phyloP scores from a whole-genome alignment of 2,888 invertebrate genomes.

The Vanessa cardui region DNA sequence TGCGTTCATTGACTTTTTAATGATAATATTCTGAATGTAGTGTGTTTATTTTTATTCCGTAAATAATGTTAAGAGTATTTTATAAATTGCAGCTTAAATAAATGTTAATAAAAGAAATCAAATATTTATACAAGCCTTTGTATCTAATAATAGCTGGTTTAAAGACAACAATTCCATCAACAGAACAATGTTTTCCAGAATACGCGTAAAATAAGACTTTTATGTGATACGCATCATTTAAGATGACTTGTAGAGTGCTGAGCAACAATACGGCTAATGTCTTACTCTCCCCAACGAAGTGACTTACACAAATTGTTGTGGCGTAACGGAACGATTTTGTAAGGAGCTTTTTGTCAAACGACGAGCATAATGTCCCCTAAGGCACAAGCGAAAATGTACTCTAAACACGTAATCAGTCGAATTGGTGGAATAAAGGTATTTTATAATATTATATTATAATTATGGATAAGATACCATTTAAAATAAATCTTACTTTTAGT shows the following conservation, averaged over 20 bases:
- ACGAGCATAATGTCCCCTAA: conserved; percentile 28
- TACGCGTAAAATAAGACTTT: conserved; percentile 17
- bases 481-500: background rate
- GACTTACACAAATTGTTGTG: conserved; percentile 55
- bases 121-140: no score
- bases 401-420: background rate
- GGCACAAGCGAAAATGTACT: conserved; percentile 10
- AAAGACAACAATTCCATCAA: background rate
- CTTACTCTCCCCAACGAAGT: conserved; percentile 45
- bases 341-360: conserved; percentile 54
- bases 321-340: conserved; percentile 55
- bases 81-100: no score
- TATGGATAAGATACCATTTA: background rate
- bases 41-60: background rate
- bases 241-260: conserved; percentile 60
- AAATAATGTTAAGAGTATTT: no score
- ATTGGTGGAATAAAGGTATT: conserved; percentile 14
- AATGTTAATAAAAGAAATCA: no score
- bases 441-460: background rate
- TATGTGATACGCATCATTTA: conserved; percentile 52
- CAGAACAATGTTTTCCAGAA: background rate
- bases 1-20: conserved; percentile 33
- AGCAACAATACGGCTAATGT: conserved; percentile 58
- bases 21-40: background rate
- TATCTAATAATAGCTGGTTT: no score